Base-by-base conservation (phyloP, 1,140 invertebrate species). In the Neodiprion pinetum region DNA sequence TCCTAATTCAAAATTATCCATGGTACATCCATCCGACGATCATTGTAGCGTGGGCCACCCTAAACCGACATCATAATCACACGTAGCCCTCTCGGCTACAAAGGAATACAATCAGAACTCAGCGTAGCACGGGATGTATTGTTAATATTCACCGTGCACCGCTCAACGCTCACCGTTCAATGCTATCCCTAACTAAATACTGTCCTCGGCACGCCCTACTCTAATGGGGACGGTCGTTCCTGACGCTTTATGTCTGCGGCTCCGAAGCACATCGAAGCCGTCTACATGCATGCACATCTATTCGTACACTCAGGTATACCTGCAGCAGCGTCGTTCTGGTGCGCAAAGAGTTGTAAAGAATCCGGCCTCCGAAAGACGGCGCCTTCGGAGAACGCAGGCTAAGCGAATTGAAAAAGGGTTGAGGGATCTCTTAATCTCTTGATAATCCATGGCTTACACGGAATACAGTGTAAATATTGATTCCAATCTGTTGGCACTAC, bases 391-490 rank as follows among this genome's bases (percentile, higher is more conserved):
- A 69, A 49, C 76, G 50, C 74, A 17, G 11, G 53, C n/a, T 61
- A 75, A 74, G 23, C 76, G 72, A 77, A 78, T 74, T 74, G n/a
- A 53, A 82, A 61, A 84, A 83, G 85, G 83, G 83, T 87, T 85
- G 80, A 17, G 67, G 70, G 71, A 75, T 72, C 72, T 73, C 74
- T 77, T 79, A 78, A 82, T 75, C 78, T 78, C 74, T 72, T 77
- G 78, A 75, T 86, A 86, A 87, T 86, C 84, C 81, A 23, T 21
- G 49, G 80, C 80, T 85, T 83, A 84, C 79, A 81, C 70, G 50
- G 69, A 75, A 70, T 80, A 70, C 74, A 83, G 75, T 85, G 82
- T 85, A 87, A 87, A 87, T 86, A 87, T 86, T 86, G 85, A 85
- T 87, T 83, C 79, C 81, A 84, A 86, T 86, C 83, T 81, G 78